Percentiles rank a stretch among this genome's conserved stretches.
Conservation (phyloP, 2,888 invertebrate genomes). For the Brenthis ino region DNA sequence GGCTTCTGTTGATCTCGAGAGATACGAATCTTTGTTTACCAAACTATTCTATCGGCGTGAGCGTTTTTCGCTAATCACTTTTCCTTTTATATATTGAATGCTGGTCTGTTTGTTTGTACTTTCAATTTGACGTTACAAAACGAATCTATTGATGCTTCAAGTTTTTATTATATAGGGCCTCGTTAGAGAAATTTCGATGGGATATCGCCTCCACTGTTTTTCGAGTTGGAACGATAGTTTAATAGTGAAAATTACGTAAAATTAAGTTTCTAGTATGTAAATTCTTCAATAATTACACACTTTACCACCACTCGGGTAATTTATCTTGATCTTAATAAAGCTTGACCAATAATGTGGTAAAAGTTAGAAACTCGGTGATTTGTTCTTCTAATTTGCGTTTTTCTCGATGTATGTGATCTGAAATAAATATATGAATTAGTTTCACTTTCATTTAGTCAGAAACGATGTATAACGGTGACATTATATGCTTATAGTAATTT, state of each 20-base stretch:
- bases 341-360: constrained; percentile 29
- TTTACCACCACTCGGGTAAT: not conserved
- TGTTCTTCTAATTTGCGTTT: constrained; percentile 42
- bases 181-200: too few species aligned
- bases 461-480: constrained; percentile 29
- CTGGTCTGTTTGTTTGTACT: not conserved
- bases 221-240: too few species aligned
- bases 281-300: constrained; percentile 18
- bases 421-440: constrained; percentile 51
- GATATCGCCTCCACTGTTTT: too few species aligned
- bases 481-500: not conserved
- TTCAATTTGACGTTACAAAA: not conserved
- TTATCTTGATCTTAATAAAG: constrained; percentile 24
- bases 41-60: too few species aligned
- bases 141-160: not conserved
- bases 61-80: too few species aligned
- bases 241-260: too few species aligned
- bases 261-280: not conserved
- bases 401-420: constrained; percentile 46
- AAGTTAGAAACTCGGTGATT: constrained; percentile 44
- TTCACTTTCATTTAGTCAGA: constrained; percentile 43
- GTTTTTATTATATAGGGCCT: too few species aligned
- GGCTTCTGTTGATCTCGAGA: not conserved
- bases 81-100: too few species aligned
- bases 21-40: too few species aligned